A percentile compares a stretch with the other conserved stretches of the same genome.
Conservation (phyloP, 2,888 invertebrate genomes). For the Euzetes globulus region DNA sequence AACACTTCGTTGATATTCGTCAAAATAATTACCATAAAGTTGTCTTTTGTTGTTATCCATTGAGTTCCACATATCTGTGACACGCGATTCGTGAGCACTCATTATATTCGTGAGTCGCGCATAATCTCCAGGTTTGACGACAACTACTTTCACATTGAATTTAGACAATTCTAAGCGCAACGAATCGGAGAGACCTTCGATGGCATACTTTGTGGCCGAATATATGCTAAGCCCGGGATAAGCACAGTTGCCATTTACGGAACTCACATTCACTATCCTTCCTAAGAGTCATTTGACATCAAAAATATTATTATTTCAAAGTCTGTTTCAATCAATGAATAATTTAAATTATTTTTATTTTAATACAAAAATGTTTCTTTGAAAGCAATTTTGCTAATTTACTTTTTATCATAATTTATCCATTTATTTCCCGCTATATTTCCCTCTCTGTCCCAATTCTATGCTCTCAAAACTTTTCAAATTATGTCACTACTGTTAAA, state of each 20-base stretch:
- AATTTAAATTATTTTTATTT: no score
- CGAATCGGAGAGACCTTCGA: conserved; percentile 64
- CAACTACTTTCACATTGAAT: conserved; percentile 60
- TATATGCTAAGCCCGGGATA: conserved; percentile 69
- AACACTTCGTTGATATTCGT: conserved; percentile 51
- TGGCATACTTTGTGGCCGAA: conserved; percentile 70
- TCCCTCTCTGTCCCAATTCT: no score
- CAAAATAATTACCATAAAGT: conserved; percentile 62
- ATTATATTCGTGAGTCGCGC: conserved; percentile 62
- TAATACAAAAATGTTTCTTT: no score
- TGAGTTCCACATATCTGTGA: conserved; percentile 57
- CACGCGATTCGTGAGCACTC: conserved; percentile 56
- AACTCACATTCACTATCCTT: conserved; percentile 70
- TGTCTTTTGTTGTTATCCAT: conserved; percentile 58
- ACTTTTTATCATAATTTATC: no score
- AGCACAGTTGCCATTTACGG: conserved; percentile 69
- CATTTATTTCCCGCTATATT: no score
- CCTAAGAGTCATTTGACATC: conserved; percentile 47
- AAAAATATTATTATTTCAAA: not conserved
- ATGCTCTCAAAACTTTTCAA: no score
- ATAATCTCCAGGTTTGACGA: conserved; percentile 72
- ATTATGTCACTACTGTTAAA: no score
- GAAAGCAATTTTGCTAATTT: no score
- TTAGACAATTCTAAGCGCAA: conserved; percentile 64
- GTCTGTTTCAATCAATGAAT: not conserved